Evolutionary conservation across 2,888 invertebrate species (phyloP), one percentile per base, ranked within the genome.

Genomic region (Eupithecia subfuscata): DNA sequence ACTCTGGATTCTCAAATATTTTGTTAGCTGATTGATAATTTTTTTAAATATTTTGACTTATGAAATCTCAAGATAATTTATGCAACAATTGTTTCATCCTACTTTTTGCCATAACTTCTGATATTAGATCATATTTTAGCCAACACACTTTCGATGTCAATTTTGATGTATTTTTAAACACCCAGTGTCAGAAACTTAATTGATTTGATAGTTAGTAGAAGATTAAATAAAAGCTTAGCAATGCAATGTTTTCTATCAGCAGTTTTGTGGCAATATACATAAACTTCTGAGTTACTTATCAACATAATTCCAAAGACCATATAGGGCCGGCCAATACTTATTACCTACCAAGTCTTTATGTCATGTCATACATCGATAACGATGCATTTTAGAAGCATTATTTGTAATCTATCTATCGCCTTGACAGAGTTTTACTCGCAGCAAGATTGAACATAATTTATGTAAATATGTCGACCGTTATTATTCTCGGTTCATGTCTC

Each of bases 401-500:
- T 30, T 22, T 71, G 56, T 78, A 74, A 76, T 75, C 65, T 81
- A 80, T 75, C 71, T 69, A 48, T 74, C 79, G 69, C 81, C 81
- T 81, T 81, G 81, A 79, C 81, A 80, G 81, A 78, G 77, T 81
- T 80, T 75, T 56, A 76, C 75, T 68, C 52, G 14, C 22, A 75
- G 74, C 77, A 63, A 75, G 76, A 80, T 80, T 77, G 71, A 71
- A 75, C 71, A 80, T 78, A 76, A 75, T 76, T 79, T 73, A 80
- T 78, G 72, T 73, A 75, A 79, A 81, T 76, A 79, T 78, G 79
- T 79, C 71, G 71, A 72, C 78, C 72, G 75, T 75, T 75, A 78
- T 77, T 76, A 77, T 71, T 70, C 70, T 69, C 73, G 45, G 75
- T 72, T 75, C 75, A 77, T 80, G 73, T 60, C 60, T 74, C 71